A percentile compares a stretch with the other conserved stretches of the same genome.
Conservation (phyloP, 2,888 invertebrate genomes). For the Listrodromus nycthemerus region DNA sequence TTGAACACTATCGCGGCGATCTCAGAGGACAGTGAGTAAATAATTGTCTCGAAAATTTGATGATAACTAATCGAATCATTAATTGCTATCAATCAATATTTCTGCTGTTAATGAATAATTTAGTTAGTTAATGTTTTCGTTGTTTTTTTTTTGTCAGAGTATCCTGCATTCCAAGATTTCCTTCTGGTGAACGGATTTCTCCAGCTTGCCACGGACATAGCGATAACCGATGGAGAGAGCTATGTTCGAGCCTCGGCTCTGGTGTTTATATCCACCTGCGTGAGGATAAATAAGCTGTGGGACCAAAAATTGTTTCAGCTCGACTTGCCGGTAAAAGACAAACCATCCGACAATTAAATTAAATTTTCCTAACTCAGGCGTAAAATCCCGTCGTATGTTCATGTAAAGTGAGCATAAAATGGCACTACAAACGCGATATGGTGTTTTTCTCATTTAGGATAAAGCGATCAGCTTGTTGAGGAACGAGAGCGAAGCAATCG, state of each 20-base stretch:
- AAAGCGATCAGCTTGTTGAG: conserved; percentile 87
- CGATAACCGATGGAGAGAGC: conserved; percentile 89
- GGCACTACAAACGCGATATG: no score
- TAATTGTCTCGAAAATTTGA: not conserved
- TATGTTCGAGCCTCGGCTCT: conserved; percentile 92
- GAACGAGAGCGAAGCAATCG: conserved; percentile 91
- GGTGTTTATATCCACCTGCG: conserved; percentile 89
- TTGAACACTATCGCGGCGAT: conserved; percentile 89
- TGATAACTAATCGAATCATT: not conserved
- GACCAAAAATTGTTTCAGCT: conserved; percentile 87
- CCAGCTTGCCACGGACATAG: conserved; percentile 88
- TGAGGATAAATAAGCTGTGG: conserved; percentile 89
- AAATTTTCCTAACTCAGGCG: no score
- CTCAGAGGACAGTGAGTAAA: conserved; percentile 89
- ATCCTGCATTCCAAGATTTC: conserved; percentile 91
- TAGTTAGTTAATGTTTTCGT: no score
- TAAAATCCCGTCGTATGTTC: no score
- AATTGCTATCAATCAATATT: not conserved
- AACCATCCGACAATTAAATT: no score
- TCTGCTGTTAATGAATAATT: no score
- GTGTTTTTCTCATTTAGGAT: conserved; percentile 79
- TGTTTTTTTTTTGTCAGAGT: conserved; percentile 86
- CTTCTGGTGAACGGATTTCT: conserved; percentile 88
- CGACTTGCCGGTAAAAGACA: conserved; percentile 86
- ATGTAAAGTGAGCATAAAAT: no score